Conservation (phyloP, 2,113 vertebrate genomes). For the Brienomyrus longianalis region DNA sequence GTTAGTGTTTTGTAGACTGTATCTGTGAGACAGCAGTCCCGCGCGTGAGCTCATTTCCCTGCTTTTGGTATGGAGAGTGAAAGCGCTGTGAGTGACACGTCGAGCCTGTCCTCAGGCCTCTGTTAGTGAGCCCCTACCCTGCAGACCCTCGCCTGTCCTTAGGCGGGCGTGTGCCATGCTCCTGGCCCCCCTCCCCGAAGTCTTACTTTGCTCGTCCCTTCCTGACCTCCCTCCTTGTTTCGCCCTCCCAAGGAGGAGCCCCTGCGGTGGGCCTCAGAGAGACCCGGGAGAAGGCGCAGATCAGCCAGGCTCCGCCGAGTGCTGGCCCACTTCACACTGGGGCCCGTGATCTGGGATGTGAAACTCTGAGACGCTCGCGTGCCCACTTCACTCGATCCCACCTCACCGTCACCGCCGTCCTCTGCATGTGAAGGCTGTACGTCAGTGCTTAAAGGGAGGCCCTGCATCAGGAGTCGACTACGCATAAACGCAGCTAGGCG, state of each 20-base stretch:
- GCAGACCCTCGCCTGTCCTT: neutral
- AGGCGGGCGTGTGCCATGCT: neutral
- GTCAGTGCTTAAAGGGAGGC: neutral
- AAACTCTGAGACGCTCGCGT: neutral
- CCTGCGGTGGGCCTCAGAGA: neutral
- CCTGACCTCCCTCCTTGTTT: neutral
- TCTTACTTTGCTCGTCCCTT: neutral
- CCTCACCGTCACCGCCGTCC: neutral
- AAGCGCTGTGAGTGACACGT: neutral
- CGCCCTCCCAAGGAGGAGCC: neutral
- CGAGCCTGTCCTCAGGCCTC: neutral
- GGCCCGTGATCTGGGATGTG: constrained; percentile 1
- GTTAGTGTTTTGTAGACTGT: neutral
- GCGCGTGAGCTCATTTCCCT: neutral
- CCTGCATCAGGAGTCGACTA: neutral
- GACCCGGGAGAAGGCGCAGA: neutral
- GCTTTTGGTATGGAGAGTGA: neutral
- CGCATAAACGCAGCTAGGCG: neutral
- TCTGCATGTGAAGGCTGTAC: neutral
- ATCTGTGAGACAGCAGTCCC: neutral
- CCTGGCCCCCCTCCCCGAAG: neutral
- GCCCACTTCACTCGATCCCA: neutral
- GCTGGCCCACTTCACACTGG: constrained; percentile 12
- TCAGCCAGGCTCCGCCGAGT: constrained; percentile 3
- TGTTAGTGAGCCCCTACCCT: neutral